These are phyloP conservation scores for Lutjanus erythropterus DNA, from an alignment of 2,113 vertebrate genomes.

Conservation along the genomic window DNA sequence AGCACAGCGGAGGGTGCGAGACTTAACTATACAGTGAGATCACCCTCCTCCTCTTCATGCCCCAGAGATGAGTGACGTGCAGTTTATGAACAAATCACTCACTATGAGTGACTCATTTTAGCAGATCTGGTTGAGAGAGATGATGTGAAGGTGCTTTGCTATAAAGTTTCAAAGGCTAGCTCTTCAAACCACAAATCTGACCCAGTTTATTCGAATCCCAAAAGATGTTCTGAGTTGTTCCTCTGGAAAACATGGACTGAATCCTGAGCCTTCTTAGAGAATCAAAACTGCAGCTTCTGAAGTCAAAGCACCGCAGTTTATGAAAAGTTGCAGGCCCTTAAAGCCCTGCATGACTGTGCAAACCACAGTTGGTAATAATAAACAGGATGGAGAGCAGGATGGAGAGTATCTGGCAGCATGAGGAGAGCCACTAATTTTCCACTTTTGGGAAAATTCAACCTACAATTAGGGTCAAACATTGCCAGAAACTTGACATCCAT, in stretches of 20 bases:
- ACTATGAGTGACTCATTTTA: constrained; percentile 41
- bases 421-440: constrained; percentile 66
- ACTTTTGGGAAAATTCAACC: constrained; percentile 63
- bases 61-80: constrained; percentile 51
- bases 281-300: constrained; percentile 6
- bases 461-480: constrained; percentile 60
- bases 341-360: constrained; percentile 53
- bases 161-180: background rate
- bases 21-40: constrained; percentile 50
- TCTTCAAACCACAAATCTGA: constrained; percentile 14
- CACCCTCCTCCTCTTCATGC: constrained; percentile 36
- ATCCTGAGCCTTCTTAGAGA: background rate
- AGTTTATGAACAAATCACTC: constrained; percentile 41
- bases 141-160: background rate
- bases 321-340: constrained; percentile 53
- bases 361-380: constrained; percentile 69
- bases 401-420: constrained; percentile 53
- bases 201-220: background rate
- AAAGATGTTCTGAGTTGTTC: background rate
- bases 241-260: background rate
- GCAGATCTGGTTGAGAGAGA: constrained; percentile 15
- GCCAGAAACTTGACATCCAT: constrained; percentile 59
- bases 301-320: constrained; percentile 22
- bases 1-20: constrained; percentile 16
- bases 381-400: constrained; percentile 54